Base-by-base conservation (phyloP, 1,140 invertebrate genomes). In the Bombus difficillimus region DNA sequence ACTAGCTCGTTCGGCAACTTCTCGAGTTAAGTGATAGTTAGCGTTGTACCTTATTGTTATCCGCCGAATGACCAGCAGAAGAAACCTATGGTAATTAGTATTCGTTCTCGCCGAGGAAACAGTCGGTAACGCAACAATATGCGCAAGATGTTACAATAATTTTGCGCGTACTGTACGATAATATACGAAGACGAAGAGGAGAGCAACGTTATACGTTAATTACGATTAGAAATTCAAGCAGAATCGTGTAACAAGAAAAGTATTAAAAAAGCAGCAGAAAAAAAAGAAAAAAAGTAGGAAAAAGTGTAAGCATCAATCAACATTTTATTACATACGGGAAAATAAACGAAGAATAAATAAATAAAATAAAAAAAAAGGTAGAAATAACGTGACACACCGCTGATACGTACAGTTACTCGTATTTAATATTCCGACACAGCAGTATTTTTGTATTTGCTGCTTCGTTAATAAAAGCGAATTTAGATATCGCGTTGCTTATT, bases 11-110 rank as follows among this genome's bases (percentile, higher is more conserved):
- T 68, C 77, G 41, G 12, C 22, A 34, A 57, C 57, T 79, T 25
- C 25, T 69, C 37, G 10, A 13, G 3, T 79, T 68, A 79, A 68
- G 69, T 47, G 64, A 47, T 39, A 53, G 47, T 53, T 53, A 62
- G 43, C 47, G 28, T 80, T 69, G 22, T 80, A 80, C 78, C 78
- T 80, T 80, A 71, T 80, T 53, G 66, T 80, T 66, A 69, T 80
- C 78, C 78, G 78, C 78, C 78, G 78, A 69, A 53, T 69, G 78
- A 53, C 78, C 78, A 80, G 78, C 78, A 80, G 66, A 80, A 80
- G 78, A 80, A 69, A 80, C 78, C 78, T 80, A 80, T 43, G 34
- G 34, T 80, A 80, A 80, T 80, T 80, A 80, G 64, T 69, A 80
- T 80, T 69, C 66, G 41, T 80, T 80, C 78, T 71, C 43, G 32